phyloP scores from a whole-genome alignment of 30 jellyfish, hydroid and myxozoan species.

The Aurelia aurita region DNA sequence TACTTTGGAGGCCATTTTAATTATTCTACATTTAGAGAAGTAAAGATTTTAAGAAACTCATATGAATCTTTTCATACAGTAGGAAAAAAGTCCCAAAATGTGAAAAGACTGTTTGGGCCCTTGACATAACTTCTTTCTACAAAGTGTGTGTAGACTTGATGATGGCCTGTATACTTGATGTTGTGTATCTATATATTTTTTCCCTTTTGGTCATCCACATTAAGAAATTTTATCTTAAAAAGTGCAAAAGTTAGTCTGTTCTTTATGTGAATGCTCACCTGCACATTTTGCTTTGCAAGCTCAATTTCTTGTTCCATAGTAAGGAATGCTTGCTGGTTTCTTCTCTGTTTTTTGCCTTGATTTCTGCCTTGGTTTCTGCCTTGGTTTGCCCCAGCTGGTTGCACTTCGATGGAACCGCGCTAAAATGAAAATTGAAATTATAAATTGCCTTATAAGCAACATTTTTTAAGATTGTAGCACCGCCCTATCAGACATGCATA shows the following conservation, averaged over 20 bases:
- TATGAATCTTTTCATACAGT: neutral
- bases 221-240: neutral
- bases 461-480: neutral
- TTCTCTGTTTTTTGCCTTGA: too few species aligned
- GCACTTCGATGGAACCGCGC: constrained; percentile 4
- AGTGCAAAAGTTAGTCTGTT: neutral
- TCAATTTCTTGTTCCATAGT: constrained; percentile 6
- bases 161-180: too few species aligned
- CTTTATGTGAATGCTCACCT: constrained; percentile 3
- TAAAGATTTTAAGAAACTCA: neutral
- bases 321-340: constrained; percentile 13
- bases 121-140: too few species aligned
- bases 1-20: neutral
- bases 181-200: neutral
- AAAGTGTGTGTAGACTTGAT: too few species aligned
- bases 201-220: neutral
- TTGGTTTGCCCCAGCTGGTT: constrained; percentile 16
- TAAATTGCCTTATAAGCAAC: constrained; percentile 7
- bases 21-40: neutral
- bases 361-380: constrained; percentile 13
- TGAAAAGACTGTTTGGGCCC: too few species aligned
- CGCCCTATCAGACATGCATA: neutral
- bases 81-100: neutral
- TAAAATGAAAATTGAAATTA: too few species aligned
- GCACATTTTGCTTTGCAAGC: constrained; percentile 14